phyloP scores from a whole-genome alignment of 2,113 vertebrate genomes.

The Stigmatopora nigra region DNA sequence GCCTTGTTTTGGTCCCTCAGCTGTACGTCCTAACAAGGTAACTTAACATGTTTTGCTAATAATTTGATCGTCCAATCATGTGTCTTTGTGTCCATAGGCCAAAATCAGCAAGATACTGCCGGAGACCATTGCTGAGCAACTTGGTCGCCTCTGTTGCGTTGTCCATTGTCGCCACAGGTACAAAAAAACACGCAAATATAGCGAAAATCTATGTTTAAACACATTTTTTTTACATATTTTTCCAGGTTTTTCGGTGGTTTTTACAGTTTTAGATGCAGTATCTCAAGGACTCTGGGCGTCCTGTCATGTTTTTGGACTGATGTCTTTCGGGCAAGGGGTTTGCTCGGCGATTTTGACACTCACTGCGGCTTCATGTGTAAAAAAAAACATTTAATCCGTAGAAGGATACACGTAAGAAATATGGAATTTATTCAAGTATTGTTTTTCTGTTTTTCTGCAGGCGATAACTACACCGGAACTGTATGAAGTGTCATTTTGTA shows the following conservation, averaged over 20 bases:
- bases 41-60: slow-evolving; percentile 7
- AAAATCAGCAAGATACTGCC: slow-evolving; percentile 65
- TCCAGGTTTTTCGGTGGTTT: slow-evolving; percentile 69
- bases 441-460: slow-evolving; percentile 35
- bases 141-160: slow-evolving; percentile 58
- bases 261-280: slow-evolving; percentile 63
- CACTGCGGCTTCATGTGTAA: slow-evolving; percentile 70
- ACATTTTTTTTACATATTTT: background rate
- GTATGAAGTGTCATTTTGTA: slow-evolving; percentile 60
- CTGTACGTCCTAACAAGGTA: slow-evolving; percentile 68
- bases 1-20: slow-evolving; percentile 62
- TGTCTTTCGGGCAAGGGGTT: slow-evolving; percentile 69
- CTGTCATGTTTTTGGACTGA: slow-evolving; percentile 66
- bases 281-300: slow-evolving; percentile 56
- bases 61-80: background rate
- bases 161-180: slow-evolving; percentile 66
- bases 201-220: background rate
- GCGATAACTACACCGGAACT: slow-evolving; percentile 67
- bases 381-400: slow-evolving; percentile 11
- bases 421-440: background rate
- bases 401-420: no score
- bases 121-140: slow-evolving; percentile 67
- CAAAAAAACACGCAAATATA: background rate
- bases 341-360: slow-evolving; percentile 65
- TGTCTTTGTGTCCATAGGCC: slow-evolving; percentile 48